These are phyloP conservation scores for Notodonta ziczac DNA, from an alignment of 2,888 invertebrate species.

Conservation along the genomic window DNA sequence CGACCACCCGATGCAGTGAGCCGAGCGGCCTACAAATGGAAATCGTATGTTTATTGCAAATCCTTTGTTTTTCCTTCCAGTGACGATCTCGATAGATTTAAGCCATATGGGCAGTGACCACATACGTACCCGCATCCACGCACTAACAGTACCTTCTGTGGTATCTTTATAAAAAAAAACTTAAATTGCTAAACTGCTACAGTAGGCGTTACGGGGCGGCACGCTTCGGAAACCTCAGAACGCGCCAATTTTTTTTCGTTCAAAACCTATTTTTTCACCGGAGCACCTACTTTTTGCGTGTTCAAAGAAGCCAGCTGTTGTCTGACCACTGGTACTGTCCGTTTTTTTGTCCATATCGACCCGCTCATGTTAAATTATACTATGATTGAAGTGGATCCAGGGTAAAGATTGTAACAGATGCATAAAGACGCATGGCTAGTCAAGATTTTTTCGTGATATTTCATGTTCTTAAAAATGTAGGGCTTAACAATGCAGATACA, in stretches of 20 bases:
- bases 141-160: constrained; percentile 34
- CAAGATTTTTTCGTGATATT: constrained; percentile 8
- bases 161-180: constrained; percentile 64
- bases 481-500: no score
- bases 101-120: constrained; percentile 59
- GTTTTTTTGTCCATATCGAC: constrained; percentile 53
- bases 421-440: constrained; percentile 32
- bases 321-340: constrained; percentile 75
- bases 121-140: constrained; percentile 41
- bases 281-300: constrained; percentile 37
- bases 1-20: no score
- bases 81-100: constrained; percentile 25
- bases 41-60: no score
- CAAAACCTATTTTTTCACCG: constrained; percentile 37
- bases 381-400: constrained; percentile 60
- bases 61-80: no score
- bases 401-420: constrained; percentile 46
- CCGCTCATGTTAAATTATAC: constrained; percentile 66
- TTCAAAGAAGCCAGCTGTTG: constrained; percentile 69
- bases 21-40: no score
- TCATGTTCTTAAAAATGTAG: no score
- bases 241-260: constrained; percentile 53
- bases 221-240: constrained; percentile 70
- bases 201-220: constrained; percentile 74
- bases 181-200: constrained; percentile 52